Percentiles rank a stretch among this genome's conserved stretches.
Evolutionary conservation across 2,113 vertebrate species (phyloP).

Genomic region (Vidua macroura): DNA sequence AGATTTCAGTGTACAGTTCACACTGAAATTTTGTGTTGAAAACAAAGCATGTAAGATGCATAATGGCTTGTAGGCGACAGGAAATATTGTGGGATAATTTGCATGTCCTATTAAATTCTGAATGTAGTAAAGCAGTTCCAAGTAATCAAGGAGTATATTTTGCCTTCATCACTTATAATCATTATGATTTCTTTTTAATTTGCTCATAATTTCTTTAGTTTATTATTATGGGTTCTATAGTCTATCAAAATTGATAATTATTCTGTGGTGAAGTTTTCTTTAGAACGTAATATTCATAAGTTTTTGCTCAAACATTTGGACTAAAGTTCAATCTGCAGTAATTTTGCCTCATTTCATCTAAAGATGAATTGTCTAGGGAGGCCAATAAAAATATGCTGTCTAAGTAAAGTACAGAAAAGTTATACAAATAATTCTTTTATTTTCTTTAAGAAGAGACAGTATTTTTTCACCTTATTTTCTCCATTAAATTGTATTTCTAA

Average conservation of each 20-base stretch:
- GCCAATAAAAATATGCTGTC: background rate
- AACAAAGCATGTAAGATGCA: background rate
- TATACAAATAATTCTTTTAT: background rate
- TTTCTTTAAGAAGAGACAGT: background rate
- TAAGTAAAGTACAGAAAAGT: background rate
- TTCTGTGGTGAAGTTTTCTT: background rate
- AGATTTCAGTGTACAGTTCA: background rate
- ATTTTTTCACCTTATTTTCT: background rate
- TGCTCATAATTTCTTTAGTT: background rate
- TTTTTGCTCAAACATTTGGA: background rate
- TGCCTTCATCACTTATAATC: background rate
- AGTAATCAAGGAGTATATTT: conserved; percentile 27
- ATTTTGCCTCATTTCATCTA: background rate
- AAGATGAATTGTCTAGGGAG: background rate
- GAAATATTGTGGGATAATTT: background rate
- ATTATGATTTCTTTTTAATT: background rate
- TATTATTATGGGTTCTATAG: background rate
- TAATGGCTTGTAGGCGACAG: background rate
- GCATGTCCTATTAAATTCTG: background rate
- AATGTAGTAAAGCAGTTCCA: background rate
- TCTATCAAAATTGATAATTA: background rate
- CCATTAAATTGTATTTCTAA: background rate
- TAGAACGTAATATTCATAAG: background rate
- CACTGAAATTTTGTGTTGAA: background rate
- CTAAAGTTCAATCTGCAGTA: background rate